A percentile compares a stretch with the other conserved stretches of the same genome.
Evolutionary conservation across 2,797 vertebrate genomes (phyloP).

Genomic region (Heterohyrax brucei): DNA sequence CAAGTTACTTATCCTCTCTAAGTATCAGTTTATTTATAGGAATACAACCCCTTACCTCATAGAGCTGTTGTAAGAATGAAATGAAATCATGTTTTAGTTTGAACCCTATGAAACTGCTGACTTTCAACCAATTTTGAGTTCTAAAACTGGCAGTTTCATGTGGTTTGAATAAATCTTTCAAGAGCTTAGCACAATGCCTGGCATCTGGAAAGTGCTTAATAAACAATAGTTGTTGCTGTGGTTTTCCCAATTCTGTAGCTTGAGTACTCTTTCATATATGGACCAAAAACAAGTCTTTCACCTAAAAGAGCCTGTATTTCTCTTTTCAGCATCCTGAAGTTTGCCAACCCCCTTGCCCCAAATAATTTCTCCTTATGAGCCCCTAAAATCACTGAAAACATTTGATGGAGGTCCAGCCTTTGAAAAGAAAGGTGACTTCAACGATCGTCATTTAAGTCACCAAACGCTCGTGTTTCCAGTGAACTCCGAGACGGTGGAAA

Average conservation of each 20-base stretch:
- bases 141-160: neutral
- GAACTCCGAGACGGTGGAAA: neutral
- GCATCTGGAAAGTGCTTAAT: neutral
- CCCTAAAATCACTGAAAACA: neutral
- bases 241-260: neutral
- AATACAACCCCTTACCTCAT: neutral
- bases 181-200: neutral
- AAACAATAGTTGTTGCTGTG: neutral
- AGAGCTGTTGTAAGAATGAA: neutral
- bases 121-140: neutral
- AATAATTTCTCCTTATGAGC: neutral
- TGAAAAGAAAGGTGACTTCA: neutral
- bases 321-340: neutral
- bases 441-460: too few species aligned
- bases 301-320: neutral
- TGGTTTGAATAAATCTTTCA: too few species aligned
- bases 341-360: neutral
- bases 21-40: neutral
- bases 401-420: neutral
- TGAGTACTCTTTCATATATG: neutral
- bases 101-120: neutral
- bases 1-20: neutral
- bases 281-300: neutral
- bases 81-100: neutral
- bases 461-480: neutral